Percentiles rank a stretch among this genome's conserved stretches.
These are phyloP conservation scores for Scomber colias DNA, from an alignment of 2,113 vertebrate genomes.

Conservation along the genomic window DNA sequence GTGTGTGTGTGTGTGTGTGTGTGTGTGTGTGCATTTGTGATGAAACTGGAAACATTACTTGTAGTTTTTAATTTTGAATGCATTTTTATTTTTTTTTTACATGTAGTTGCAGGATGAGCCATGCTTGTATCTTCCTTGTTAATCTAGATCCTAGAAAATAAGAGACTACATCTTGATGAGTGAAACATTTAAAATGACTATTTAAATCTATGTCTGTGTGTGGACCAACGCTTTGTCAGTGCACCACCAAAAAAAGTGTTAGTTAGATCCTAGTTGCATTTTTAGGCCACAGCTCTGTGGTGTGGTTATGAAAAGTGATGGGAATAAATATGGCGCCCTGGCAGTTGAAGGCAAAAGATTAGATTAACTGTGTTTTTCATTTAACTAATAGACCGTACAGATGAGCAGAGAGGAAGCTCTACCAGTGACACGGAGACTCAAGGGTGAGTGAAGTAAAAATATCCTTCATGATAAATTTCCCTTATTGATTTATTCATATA, in stretches of 20 bases:
- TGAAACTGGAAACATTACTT: not conserved
- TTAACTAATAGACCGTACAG: constrained; percentile 57
- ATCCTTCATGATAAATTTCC: not conserved
- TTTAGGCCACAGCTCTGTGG: not conserved
- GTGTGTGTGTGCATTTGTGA: not conserved
- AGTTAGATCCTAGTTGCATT: not conserved
- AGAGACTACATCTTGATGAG: too few species aligned
- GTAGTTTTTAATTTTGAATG: not conserved
- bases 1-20: not conserved
- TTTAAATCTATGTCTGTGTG: not conserved
- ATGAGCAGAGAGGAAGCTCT: constrained; percentile 51
- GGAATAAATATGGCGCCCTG: too few species aligned
- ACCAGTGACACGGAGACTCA: constrained; percentile 36
- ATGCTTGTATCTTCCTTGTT: not conserved
- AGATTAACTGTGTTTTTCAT: constrained; percentile 13
- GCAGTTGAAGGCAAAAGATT: not conserved
- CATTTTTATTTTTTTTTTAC: not conserved
- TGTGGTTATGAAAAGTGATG: not conserved
- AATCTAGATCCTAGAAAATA: not conserved
- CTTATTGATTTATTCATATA: not conserved
- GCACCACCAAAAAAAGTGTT: too few species aligned
- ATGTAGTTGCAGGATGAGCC: not conserved
- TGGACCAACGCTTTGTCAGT: too few species aligned
- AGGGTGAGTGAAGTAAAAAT: constrained; percentile 61
- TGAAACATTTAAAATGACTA: not conserved